Percentiles rank a stretch among this genome's conserved stretches.
Evolutionary conservation across 2,113 vertebrate species (phyloP).

Genomic region (Bungarus multicinctus): DNA sequence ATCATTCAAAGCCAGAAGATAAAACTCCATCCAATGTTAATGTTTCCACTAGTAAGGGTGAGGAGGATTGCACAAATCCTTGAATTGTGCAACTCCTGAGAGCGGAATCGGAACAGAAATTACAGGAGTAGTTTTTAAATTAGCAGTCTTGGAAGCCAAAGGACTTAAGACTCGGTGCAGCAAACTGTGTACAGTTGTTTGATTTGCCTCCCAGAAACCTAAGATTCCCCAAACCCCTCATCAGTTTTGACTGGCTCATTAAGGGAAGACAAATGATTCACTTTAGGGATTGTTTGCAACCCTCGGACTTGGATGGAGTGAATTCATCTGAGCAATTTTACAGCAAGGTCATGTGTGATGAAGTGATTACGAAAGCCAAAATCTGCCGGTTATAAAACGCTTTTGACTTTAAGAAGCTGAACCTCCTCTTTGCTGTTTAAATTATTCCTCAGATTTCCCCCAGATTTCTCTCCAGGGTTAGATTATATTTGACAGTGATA

Average conservation of each 20-base stretch:
- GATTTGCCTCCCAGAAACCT: conserved; percentile 53
- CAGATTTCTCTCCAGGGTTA: neutral
- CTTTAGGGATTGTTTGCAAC: conserved; percentile 53
- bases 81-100: conserved; percentile 52
- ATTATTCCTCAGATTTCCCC: neutral
- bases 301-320: conserved; percentile 36
- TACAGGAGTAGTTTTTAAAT: conserved; percentile 57
- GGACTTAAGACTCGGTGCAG: conserved; percentile 6
- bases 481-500: neutral
- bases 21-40: conserved; percentile 43
- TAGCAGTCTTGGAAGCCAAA: conserved; percentile 48
- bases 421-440: neutral
- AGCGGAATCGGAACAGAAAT: conserved; percentile 1
- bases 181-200: conserved; percentile 32
- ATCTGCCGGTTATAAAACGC: neutral
- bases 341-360: conserved; percentile 9
- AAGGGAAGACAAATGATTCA: conserved; percentile 63
- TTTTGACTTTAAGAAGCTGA: neutral
- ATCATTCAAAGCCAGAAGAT: conserved; percentile 36
- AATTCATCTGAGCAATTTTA: conserved; percentile 33
- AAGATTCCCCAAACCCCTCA: conserved; percentile 62
- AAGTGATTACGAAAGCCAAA: conserved; percentile 1
- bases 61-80: conserved; percentile 30
- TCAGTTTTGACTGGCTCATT: conserved; percentile 58
- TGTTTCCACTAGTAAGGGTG: conserved; percentile 25